Evolutionary conservation across 1,140 invertebrate species (phyloP), one percentile per base, ranked within the genome.

Genomic region (Atopsyche davidsoni): DNA sequence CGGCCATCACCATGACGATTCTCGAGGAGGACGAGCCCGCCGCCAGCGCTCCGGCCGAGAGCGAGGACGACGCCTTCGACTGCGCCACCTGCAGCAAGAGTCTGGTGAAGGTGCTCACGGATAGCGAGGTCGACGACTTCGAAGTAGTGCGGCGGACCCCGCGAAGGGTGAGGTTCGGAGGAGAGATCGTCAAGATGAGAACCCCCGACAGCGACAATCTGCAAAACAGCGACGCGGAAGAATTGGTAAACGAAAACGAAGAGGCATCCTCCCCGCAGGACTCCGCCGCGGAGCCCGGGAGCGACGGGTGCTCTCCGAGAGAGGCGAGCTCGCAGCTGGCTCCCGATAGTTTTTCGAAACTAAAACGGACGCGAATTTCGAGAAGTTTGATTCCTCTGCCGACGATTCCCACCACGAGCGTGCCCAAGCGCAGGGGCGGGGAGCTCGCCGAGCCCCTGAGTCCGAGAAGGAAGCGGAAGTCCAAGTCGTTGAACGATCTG

Each of bases 1-100:
- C 83, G 0, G 82, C 82, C 0, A 82, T 88, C 7, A 88, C 83
- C 0, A 87, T 88, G 85, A 84, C 85, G 1, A 84, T 88, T 46
- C 64, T 87, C 0, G 86, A 88, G 62, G 83, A 85, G 60, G 79
- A 74, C 43, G 68, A 73, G 42, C 64, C 75, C 53, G 64, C 61
- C 35, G 60, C 72, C 21, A 69, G 76, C 18, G 66, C 64, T 53
- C 64, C 63, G 38, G 62, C 59, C 13, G 65, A 62, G 32, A 77
- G 70, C 53, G 71, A 75, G 17, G 74, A 75, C n/a, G 68, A 75
- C 14, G 69, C 61, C 38, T 59, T 46, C 23, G 51, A 60, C 44
- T 59, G 50, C 50, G 64, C 69, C 42, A 69, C 65, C 46, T 67
- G 65, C 17, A 70, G 69, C 24, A 60, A 64, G 42, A 72, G 72